Evolutionary conservation across 1,140 invertebrate genomes (phyloP).

Genomic region (Planococcus citri): DNA sequence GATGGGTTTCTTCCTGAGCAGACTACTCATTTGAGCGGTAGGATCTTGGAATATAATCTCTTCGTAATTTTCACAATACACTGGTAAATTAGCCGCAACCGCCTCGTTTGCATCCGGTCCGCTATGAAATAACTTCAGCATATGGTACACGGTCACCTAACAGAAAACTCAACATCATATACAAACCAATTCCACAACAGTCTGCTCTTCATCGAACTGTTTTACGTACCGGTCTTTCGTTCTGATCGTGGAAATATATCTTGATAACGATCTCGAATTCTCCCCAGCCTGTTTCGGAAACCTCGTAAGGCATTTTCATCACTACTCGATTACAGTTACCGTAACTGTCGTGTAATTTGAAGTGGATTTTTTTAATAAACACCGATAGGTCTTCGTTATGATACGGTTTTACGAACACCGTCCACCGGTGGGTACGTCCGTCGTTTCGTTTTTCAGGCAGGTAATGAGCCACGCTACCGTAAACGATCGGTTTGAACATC

Average conservation of each 20-base stretch:
- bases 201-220: too few species aligned
- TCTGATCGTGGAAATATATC: slow-evolving; percentile 94
- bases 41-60: slow-evolving; percentile 97
- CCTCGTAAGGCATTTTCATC: slow-evolving; percentile 90
- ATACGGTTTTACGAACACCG: slow-evolving; percentile 92
- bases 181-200: background rate
- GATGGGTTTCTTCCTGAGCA: slow-evolving; percentile 57
- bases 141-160: slow-evolving; percentile 89
- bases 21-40: slow-evolving; percentile 79
- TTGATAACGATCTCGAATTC: slow-evolving; percentile 99
- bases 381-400: slow-evolving; percentile 85
- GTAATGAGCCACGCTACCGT: slow-evolving; percentile 88
- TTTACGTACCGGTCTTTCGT: slow-evolving; percentile 87
- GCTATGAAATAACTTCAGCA: slow-evolving; percentile 87
- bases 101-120: slow-evolving; percentile 58
- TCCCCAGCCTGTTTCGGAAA: slow-evolving; percentile 98
- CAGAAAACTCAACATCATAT: slow-evolving; percentile 23
- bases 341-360: slow-evolving; percentile 96
- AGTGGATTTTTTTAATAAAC: slow-evolving; percentile 94
- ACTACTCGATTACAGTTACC: slow-evolving; percentile 85
- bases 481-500: slow-evolving; percentile 92
- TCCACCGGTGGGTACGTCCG: slow-evolving; percentile 98
- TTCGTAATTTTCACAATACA: slow-evolving; percentile 51
- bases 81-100: slow-evolving; percentile 20
- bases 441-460: slow-evolving; percentile 98